phyloP scores from a whole-genome alignment of 2,888 invertebrate genomes.

The Nomada flava region DNA sequence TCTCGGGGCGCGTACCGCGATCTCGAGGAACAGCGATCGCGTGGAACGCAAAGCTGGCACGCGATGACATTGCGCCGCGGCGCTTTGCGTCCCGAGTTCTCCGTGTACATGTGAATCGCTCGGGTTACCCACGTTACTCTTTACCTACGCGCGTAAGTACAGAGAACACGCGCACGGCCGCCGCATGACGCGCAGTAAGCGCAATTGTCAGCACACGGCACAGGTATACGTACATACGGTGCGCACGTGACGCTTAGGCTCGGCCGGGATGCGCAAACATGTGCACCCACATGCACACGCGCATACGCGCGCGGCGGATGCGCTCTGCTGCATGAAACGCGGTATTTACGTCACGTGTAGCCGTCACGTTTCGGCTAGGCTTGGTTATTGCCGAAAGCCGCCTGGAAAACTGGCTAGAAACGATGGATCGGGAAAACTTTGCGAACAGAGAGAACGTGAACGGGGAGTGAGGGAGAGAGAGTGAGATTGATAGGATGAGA shows the following conservation, averaged over 20 bases:
- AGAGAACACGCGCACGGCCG: not conserved
- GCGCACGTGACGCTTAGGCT: no score
- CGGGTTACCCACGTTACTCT: no score
- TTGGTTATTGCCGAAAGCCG: constrained; percentile 42
- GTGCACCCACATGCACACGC: constrained; percentile 21
- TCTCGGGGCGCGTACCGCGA: not conserved
- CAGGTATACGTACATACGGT: not conserved
- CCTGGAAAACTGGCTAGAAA: constrained; percentile 49
- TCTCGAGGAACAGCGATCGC: constrained; percentile 16
- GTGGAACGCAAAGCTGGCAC: constrained; percentile 18
- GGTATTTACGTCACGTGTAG: constrained; percentile 56
- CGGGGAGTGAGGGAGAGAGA: not conserved
- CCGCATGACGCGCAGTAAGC: constrained; percentile 1
- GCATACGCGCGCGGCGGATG: constrained; percentile 27
- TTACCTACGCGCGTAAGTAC: not conserved
- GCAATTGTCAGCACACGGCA: not conserved
- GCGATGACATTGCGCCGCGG: constrained; percentile 12
- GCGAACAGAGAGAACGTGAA: constrained; percentile 10
- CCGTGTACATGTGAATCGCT: constrained; percentile 20
- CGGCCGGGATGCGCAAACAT: constrained; percentile 15
- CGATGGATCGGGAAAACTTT: constrained; percentile 53
- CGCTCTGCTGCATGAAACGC: constrained; percentile 29
- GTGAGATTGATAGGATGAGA: no score
- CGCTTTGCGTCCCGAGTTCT: constrained; percentile 18
- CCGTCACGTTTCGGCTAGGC: constrained; percentile 51